Evolutionary conservation across 2,888 invertebrate genomes (phyloP).

Genomic region (Ctena decussata): DNA sequence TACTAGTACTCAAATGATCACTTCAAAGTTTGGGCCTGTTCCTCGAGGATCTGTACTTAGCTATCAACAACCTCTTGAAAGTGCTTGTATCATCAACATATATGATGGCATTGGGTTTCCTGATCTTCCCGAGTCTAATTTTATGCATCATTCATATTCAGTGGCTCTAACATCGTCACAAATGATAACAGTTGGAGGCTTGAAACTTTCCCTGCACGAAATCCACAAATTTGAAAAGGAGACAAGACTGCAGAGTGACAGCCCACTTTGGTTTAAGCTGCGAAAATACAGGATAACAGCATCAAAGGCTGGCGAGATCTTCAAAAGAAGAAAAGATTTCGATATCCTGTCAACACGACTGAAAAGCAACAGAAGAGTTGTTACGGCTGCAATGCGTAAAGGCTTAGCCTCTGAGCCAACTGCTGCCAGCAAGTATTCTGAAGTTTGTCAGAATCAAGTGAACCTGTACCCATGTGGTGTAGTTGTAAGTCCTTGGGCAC

Average conservation of each 20-base stretch:
- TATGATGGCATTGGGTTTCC: neutral
- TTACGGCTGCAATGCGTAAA: neutral
- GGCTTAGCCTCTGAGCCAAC: neutral
- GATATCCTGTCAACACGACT: neutral
- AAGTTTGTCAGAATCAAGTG: neutral
- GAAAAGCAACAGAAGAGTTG: neutral
- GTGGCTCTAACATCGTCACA: neutral
- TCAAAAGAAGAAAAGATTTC: neutral
- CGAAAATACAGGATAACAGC: constrained; percentile 6
- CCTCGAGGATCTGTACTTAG: neutral
- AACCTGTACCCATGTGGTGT: no score
- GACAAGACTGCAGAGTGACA: neutral
- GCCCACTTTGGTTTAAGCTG: neutral
- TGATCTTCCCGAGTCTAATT: neutral
- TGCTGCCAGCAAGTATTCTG: neutral
- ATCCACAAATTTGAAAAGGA: neutral
- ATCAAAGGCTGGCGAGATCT: neutral
- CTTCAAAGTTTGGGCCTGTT: neutral
- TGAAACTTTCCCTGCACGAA: neutral
- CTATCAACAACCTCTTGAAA: neutral
- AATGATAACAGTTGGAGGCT: neutral
- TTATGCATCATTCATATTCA: neutral
- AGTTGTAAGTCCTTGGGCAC: no score
- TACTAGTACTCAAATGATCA: neutral
- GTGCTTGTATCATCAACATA: neutral